Percentiles rank a stretch among this genome's conserved stretches.
Evolutionary conservation across 1,140 invertebrate genomes (phyloP).

Genomic region (Scaptodrosophila lebanonensis): DNA sequence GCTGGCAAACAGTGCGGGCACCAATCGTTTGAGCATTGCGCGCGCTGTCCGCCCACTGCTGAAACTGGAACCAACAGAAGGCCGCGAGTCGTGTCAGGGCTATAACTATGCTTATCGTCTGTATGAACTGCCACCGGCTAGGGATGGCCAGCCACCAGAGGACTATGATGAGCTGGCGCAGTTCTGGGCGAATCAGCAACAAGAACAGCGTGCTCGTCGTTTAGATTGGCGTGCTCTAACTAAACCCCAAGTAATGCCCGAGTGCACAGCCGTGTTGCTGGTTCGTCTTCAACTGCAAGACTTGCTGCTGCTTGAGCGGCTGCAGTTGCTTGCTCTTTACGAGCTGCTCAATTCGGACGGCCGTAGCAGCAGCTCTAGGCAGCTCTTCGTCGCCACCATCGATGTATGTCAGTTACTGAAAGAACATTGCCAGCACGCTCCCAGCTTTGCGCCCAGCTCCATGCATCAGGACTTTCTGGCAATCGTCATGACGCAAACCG

Average conservation of each 20-base stretch:
- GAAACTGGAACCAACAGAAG: not conserved
- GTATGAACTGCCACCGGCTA: constrained; percentile 43
- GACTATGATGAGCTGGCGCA: constrained; percentile 46
- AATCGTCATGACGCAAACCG: constrained; percentile 38
- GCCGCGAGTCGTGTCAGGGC: not conserved
- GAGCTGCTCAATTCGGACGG: constrained; percentile 10
- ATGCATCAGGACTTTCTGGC: constrained; percentile 60
- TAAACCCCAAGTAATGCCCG: constrained; percentile 24
- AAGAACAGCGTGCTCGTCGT: constrained; percentile 23
- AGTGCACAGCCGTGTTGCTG: constrained; percentile 42
- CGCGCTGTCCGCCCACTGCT: constrained; percentile 38
- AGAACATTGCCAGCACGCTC: constrained; percentile 15
- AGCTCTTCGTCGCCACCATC: constrained; percentile 42
- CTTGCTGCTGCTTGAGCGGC: constrained; percentile 21
- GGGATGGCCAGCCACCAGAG: constrained; percentile 38
- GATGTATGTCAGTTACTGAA: constrained; percentile 25
- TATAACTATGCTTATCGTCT: constrained; percentile 32
- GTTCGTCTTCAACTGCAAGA: constrained; percentile 34
- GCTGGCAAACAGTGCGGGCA: constrained; percentile 33
- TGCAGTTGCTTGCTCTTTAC: constrained; percentile 36
- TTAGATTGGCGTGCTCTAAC: constrained; percentile 23
- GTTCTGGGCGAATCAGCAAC: constrained; percentile 50
- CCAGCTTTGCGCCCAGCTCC: constrained; percentile 21
- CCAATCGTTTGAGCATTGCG: constrained; percentile 18
- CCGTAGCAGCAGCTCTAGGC: not conserved